phyloP scores from a whole-genome alignment of 2,888 invertebrate genomes.

The Sipha maydis region DNA sequence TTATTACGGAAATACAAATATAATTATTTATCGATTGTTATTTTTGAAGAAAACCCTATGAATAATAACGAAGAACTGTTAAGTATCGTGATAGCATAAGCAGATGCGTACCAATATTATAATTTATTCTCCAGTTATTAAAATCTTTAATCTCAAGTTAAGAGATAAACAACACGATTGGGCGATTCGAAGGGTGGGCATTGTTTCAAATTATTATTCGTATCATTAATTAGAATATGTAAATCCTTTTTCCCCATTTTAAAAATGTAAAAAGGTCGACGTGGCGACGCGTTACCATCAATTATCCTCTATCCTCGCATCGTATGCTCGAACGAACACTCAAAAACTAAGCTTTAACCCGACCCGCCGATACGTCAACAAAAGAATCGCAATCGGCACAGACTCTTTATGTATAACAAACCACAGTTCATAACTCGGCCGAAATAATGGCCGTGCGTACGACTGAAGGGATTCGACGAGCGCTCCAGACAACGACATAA shows the following conservation, averaged over 20 bases:
- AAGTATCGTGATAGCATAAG: neutral
- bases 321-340: neutral
- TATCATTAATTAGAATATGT: neutral
- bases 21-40: too few relatives aligned
- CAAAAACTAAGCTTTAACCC: neutral
- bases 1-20: neutral
- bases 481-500: neutral
- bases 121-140: neutral
- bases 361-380: neutral
- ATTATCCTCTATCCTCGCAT: neutral
- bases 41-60: neutral
- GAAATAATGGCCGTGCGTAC: neutral
- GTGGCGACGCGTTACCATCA: constrained; percentile 1
- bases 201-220: neutral
- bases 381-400: neutral
- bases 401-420: neutral
- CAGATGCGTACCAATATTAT: neutral
- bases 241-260: neutral
- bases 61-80: neutral
- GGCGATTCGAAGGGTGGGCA: neutral
- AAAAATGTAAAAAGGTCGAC: neutral
- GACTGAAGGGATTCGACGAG: neutral
- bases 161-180: neutral
- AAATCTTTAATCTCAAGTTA: neutral
- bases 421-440: neutral